Conservation (phyloP, 1,140 invertebrate genomes). For the Pomphorhynchus laevis region DNA sequence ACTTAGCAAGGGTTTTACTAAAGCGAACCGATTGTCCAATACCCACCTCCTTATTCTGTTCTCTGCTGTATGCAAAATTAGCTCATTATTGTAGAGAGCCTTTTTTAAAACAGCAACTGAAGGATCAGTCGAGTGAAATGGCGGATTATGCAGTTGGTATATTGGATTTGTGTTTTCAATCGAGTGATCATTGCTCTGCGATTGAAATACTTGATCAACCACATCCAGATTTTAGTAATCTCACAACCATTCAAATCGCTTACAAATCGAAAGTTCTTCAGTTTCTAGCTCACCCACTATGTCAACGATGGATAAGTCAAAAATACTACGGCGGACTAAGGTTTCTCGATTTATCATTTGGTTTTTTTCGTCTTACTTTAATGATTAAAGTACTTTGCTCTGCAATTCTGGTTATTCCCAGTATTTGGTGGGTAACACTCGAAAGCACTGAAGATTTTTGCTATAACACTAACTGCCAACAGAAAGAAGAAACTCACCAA, state of each 20-base stretch:
- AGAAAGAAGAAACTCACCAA: neutral
- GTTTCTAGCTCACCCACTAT: conserved; percentile 21
- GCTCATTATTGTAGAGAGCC: conserved; percentile 12
- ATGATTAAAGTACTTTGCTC: conserved; percentile 18
- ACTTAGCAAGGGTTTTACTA: conserved; percentile 20
- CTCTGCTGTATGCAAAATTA: conserved; percentile 14
- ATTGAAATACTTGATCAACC: conserved; percentile 17
- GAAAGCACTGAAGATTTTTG: neutral
- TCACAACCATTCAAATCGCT: conserved; percentile 15
- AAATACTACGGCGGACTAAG: too few species aligned
- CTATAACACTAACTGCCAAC: neutral
- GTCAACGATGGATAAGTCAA: conserved; percentile 22
- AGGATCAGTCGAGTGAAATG: conserved; percentile 10
- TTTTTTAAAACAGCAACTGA: conserved; percentile 12
- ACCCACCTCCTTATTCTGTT: conserved; percentile 18
- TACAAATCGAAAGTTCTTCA: conserved; percentile 15
- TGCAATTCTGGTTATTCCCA: conserved; percentile 20
- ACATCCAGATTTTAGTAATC: conserved; percentile 18
- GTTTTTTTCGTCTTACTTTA: conserved; percentile 13
- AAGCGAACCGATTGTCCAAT: conserved; percentile 20
- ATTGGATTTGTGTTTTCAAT: conserved; percentile 11
- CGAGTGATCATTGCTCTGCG: conserved; percentile 13
- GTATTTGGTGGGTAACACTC: conserved; percentile 20
- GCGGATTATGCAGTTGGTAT: neutral
- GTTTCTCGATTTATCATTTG: too few species aligned